Evolutionary conservation across 1,140 invertebrate genomes (phyloP), one percentile per base, ranked within the genome.

Genomic region (Drosophila lacteicornis): DNA sequence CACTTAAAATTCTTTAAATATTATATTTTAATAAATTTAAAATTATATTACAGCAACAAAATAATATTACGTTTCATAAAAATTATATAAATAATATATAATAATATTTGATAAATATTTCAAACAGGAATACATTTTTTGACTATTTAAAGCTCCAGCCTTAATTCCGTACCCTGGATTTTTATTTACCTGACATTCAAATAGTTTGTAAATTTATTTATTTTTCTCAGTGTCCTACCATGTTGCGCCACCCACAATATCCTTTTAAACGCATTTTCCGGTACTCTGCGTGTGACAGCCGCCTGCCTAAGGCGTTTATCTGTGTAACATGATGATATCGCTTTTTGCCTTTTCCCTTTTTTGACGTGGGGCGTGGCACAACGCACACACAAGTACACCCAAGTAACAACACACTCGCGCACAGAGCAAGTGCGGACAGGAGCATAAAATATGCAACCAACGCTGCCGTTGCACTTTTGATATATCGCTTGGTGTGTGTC

Each of bases 271-370:
- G 81, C 77, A 83, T 83, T 83, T 83, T 76, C 68, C 65, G 68
- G 59, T 51, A 40, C 61, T 63, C 73, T 85, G 82, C 68, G 59
- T 67, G 80, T 85, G 82, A 85, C 82, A 85, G 75, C 65, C 75
- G 62, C 42, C 53, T 75, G 84, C 84, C 85, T 84, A 81, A 88
- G 84, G 84, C 84, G 78, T 90, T 88, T 88, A 90, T 88, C 81
- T 81, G 69, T 84, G 80, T 75, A 84, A 81, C 69, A 83, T 79
- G 81, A 87, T 90, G 80, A 80, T 77, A 86, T 77, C 67, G 83
- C 73, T 63, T 63, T 43, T 59, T 62, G 47, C 65, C 53, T 50
- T 58, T 53, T 60, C 49, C 65, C 30, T 45, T 42, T 60, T 46
- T 58, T 67, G 50, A 63, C 61, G 60, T 76, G 66, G 66, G 70